Conservation (phyloP, 2,888 invertebrate genomes). For the Ellobium chinense region DNA sequence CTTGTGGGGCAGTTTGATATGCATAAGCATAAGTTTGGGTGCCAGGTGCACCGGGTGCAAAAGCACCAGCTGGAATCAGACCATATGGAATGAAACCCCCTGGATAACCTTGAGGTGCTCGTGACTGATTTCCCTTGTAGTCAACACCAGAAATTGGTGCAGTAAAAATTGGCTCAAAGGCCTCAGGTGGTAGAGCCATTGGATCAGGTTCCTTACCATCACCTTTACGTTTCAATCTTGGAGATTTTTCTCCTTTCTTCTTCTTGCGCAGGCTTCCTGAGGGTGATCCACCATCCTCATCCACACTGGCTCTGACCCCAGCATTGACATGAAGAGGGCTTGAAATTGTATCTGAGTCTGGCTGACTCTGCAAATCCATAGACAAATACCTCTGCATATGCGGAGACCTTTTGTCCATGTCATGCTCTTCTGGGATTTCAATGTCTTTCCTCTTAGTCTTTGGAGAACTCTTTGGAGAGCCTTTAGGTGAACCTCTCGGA, state of each 20-base stretch:
- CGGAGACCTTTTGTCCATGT: conserved; percentile 7
- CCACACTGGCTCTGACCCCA: conserved; percentile 47
- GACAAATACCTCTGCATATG: conserved; percentile 46
- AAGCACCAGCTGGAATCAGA: conserved; percentile 52
- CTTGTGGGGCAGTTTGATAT: conserved; percentile 50
- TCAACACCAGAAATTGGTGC: conserved; percentile 51
- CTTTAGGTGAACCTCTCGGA: no score
- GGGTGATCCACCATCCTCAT: conserved; percentile 32
- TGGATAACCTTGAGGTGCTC: conserved; percentile 39
- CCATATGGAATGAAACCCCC: conserved; percentile 54
- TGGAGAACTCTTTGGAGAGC: conserved; percentile 19
- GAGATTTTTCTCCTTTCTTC: conserved; percentile 53
- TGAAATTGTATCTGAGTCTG: conserved; percentile 47
- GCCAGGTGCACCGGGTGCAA: conserved; percentile 48
- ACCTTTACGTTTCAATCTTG: conserved; percentile 51
- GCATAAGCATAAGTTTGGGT: conserved; percentile 55
- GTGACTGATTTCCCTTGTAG: conserved; percentile 54
- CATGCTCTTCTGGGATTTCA: conserved; percentile 42
- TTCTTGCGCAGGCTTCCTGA: conserved; percentile 48
- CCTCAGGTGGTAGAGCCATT: conserved; percentile 63
- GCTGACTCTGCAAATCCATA: conserved; percentile 50
- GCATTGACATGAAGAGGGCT: conserved; percentile 51
- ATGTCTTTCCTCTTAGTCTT: conserved; percentile 36
- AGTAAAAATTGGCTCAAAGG: conserved; percentile 68
- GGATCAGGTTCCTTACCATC: conserved; percentile 57